Percentiles rank a stretch among this genome's conserved stretches.
Conservation (phyloP, 2,113 vertebrate genomes). For the Brachionichthys hirsutus region DNA sequence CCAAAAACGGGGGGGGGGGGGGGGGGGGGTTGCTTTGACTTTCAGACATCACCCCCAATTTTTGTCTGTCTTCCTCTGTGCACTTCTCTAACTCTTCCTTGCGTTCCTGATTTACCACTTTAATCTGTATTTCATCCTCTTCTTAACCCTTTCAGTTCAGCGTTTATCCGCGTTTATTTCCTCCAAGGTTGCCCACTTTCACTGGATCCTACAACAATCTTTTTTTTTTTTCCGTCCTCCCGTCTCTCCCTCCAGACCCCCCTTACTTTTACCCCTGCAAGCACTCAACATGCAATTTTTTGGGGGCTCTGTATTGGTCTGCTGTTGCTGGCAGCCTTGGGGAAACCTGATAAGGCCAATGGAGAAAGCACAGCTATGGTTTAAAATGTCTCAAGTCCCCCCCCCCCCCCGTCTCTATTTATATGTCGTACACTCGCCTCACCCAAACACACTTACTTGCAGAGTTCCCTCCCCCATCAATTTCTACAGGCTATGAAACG, state of each 20-base stretch:
- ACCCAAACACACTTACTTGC: slow-evolving; percentile 25
- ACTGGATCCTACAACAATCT: neutral
- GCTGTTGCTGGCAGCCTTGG: slow-evolving; percentile 58
- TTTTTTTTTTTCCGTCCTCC: neutral
- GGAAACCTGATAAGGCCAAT: slow-evolving; percentile 64
- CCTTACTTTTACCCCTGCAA: slow-evolving; percentile 20
- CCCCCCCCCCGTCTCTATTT: slow-evolving; percentile 42
- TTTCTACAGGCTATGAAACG: no score
- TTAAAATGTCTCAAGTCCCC: slow-evolving; percentile 60
- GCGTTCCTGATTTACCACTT: neutral
- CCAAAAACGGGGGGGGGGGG: slow-evolving; percentile 35
- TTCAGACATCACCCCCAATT: slow-evolving; percentile 43
- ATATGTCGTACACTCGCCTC: slow-evolving; percentile 21
- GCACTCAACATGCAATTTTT: slow-evolving; percentile 34
- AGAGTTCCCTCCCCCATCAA: neutral
- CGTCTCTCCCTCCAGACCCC: slow-evolving; percentile 12
- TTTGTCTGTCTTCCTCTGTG: neutral
- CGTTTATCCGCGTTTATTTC: neutral
- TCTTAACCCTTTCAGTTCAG: neutral
- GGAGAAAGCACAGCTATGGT: slow-evolving; percentile 30
- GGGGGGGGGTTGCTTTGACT: slow-evolving; percentile 53
- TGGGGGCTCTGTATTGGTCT: slow-evolving; percentile 47
- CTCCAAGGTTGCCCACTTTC: slow-evolving; percentile 6
- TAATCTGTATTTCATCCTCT: neutral
- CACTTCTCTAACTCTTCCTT: neutral